Evolutionary conservation across 2,797 vertebrate species (phyloP).

Genomic region (Pipistrellus pipistrellus): DNA sequence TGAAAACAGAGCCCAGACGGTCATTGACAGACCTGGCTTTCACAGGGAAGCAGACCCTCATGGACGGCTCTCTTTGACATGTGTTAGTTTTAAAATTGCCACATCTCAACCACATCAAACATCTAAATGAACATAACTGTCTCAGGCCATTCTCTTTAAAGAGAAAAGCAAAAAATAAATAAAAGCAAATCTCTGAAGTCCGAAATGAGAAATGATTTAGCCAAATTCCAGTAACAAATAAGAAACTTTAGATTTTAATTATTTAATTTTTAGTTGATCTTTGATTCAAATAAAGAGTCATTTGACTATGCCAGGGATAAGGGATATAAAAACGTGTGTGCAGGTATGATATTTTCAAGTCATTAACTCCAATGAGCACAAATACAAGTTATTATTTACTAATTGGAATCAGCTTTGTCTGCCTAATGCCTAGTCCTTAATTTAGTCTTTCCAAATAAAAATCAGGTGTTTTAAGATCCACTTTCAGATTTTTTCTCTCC

Average conservation of each 20-base stretch:
- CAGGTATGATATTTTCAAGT: conserved; percentile 9
- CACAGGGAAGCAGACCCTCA: not conserved
- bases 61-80: not conserved
- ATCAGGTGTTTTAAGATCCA: not conserved
- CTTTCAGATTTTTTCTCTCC: not conserved
- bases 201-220: conserved; percentile 25
- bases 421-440: not conserved
- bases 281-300: not conserved
- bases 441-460: conserved; percentile 32
- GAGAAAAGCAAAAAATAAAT: conserved; percentile 12
- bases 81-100: conserved; percentile 1
- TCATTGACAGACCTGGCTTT: not conserved
- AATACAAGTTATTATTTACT: not conserved
- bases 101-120: not conserved
- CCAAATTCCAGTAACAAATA: conserved; percentile 2
- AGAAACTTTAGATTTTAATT: not conserved
- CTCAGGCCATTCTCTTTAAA: not conserved
- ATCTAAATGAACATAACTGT: not conserved
- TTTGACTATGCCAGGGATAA: not conserved
- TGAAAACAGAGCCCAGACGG: not conserved
- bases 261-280: not conserved
- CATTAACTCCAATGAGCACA: not conserved
- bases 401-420: not conserved
- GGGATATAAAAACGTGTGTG: not conserved
- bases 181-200: conserved; percentile 32